These are phyloP conservation scores for Ceyx cyanopectus DNA, from an alignment of 2,113 vertebrate species.

Conservation along the genomic window DNA sequence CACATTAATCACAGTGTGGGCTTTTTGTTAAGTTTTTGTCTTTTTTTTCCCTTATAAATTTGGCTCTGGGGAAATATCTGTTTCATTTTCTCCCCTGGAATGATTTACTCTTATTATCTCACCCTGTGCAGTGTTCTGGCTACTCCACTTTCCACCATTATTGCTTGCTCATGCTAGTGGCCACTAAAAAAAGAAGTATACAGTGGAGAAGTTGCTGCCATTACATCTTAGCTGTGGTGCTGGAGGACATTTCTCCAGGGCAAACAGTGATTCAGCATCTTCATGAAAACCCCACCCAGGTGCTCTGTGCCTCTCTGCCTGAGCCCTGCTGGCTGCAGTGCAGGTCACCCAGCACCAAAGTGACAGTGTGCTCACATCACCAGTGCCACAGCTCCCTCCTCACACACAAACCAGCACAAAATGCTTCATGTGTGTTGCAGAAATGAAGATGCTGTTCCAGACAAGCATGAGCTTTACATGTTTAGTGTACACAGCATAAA, in stretches of 20 bases:
- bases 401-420: background rate
- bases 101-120: background rate
- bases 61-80: background rate
- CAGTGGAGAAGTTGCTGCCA: background rate
- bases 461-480: conserved; percentile 11
- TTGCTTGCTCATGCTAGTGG: background rate
- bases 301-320: background rate
- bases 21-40: background rate
- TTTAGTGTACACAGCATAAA: background rate
- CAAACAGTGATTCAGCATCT: conserved; percentile 17
- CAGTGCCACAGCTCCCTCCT: background rate
- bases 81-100: background rate
- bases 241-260: background rate
- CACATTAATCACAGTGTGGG: background rate
- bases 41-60: background rate
- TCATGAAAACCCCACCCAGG: fast-evolving
- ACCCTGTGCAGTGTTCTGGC: background rate
- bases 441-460: background rate
- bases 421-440: background rate
- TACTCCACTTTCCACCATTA: background rate
- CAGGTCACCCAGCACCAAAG: background rate
- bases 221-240: background rate
- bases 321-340: background rate
- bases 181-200: background rate
- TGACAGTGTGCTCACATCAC: background rate